Percentiles rank a stretch among this genome's conserved stretches.
Conservation (phyloP, 2,888 invertebrate genomes). For the Sinodicranocentrus sp. region DNA sequence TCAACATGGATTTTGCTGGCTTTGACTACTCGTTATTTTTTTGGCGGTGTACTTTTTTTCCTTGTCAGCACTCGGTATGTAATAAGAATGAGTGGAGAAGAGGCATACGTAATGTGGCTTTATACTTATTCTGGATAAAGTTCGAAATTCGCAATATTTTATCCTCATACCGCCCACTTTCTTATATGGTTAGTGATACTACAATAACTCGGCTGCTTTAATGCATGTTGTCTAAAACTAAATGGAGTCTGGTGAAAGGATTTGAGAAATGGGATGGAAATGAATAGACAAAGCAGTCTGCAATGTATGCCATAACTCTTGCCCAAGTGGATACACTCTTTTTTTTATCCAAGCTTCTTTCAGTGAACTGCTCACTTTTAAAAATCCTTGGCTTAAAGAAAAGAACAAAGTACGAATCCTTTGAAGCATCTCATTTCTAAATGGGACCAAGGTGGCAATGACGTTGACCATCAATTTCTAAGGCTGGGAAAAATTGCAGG, state of each 20-base stretch:
- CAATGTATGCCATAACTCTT: slow-evolving; percentile 10
- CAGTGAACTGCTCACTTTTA: neutral
- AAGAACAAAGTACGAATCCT: slow-evolving; percentile 26
- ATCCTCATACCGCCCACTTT: too few relatives aligned
- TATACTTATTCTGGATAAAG: too few relatives aligned
- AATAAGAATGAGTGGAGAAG: too few relatives aligned
- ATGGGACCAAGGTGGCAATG: slow-evolving; percentile 71
- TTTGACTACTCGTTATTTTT: too few relatives aligned
- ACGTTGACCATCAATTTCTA: slow-evolving; percentile 76
- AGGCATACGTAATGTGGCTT: too few relatives aligned
- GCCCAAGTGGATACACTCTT: neutral
- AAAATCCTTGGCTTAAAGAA: neutral
- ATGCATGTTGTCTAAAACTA: neutral
- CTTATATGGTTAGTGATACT: too few relatives aligned
- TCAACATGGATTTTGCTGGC: too few relatives aligned
- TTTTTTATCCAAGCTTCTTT: neutral
- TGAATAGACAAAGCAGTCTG: slow-evolving; percentile 24
- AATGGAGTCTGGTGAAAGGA: slow-evolving; percentile 1
- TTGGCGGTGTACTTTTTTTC: too few relatives aligned
- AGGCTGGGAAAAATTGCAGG: slow-evolving; percentile 70
- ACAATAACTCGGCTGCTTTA: too few relatives aligned
- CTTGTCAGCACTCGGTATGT: too few relatives aligned
- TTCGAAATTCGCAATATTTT: too few relatives aligned
- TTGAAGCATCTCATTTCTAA: slow-evolving; percentile 64
- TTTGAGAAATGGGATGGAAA: slow-evolving; percentile 35